A percentile compares a stretch with the other conserved stretches of the same genome.
These are phyloP conservation scores for Ormyrus pomaceus DNA, from an alignment of 2,888 invertebrate genomes.

Conservation along the genomic window DNA sequence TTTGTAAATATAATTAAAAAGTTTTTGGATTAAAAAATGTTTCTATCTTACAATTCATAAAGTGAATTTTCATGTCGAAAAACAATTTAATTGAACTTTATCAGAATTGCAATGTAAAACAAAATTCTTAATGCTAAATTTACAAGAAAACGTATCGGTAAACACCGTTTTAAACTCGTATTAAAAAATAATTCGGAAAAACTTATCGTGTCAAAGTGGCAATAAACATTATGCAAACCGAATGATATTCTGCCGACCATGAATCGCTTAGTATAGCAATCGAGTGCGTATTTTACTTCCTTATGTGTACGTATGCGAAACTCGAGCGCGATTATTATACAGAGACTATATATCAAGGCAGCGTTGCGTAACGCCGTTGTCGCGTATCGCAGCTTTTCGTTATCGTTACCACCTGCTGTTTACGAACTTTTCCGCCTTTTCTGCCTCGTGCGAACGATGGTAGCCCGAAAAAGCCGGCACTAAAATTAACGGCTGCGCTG, in stretches of 20 bases:
- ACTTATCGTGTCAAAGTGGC: conserved; percentile 24
- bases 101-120: no score
- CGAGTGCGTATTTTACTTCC: conserved; percentile 3
- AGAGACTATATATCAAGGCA: background rate
- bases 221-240: conserved; percentile 40
- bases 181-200: conserved; percentile 18
- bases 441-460: background rate
- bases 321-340: conserved; percentile 44
- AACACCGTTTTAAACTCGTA: no score
- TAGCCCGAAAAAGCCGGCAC: background rate
- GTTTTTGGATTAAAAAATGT: no score
- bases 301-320: conserved; percentile 25
- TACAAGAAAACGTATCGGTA: no score
- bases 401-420: conserved; percentile 31
- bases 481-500: no score
- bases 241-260: conserved; percentile 5
- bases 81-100: no score
- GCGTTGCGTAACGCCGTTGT: conserved; percentile 34
- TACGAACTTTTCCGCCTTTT: conserved; percentile 39
- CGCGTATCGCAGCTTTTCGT: conserved; percentile 11
- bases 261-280: conserved; percentile 12
- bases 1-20: no score
- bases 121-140: no score
- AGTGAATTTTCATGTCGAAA: no score
- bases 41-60: no score